These are phyloP conservation scores for Vulpes lagopus DNA, from an alignment of 2,113 vertebrate species.

Conservation along the genomic window DNA sequence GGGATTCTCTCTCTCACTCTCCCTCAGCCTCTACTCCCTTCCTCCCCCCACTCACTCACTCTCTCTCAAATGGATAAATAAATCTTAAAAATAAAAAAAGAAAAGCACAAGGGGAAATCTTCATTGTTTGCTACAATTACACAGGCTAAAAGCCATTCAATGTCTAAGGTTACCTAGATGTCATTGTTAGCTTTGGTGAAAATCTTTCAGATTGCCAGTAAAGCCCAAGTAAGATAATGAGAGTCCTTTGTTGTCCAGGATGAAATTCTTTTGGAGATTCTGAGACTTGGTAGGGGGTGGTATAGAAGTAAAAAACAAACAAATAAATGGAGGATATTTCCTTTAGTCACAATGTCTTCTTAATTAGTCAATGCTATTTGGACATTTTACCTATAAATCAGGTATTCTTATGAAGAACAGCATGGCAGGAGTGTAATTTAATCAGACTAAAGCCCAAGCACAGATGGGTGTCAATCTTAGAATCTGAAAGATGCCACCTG, in stretches of 20 bases:
- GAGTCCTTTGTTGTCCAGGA: neutral
- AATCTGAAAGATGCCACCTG: neutral
- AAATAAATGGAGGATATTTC: neutral
- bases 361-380: neutral
- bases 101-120: neutral
- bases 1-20: neutral
- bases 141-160: neutral
- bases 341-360: neutral
- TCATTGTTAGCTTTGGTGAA: neutral
- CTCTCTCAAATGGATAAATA: neutral
- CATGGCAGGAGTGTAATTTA: neutral
- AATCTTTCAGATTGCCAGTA: neutral
- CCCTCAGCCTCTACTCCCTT: neutral
- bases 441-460: neutral
- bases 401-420: neutral
- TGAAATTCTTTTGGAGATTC: neutral
- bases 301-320: neutral
- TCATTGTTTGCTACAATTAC: neutral
- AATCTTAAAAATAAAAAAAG: neutral
- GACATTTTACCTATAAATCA: neutral
- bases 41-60: rapidly evolving
- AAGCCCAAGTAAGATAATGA: neutral
- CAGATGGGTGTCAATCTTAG: neutral
- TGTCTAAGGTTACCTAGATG: neutral
- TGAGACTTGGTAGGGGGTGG: neutral